Evolutionary conservation across 2,888 invertebrate species (phyloP), one percentile per base, ranked within the genome.

Genomic region (Melieria omissa): DNA sequence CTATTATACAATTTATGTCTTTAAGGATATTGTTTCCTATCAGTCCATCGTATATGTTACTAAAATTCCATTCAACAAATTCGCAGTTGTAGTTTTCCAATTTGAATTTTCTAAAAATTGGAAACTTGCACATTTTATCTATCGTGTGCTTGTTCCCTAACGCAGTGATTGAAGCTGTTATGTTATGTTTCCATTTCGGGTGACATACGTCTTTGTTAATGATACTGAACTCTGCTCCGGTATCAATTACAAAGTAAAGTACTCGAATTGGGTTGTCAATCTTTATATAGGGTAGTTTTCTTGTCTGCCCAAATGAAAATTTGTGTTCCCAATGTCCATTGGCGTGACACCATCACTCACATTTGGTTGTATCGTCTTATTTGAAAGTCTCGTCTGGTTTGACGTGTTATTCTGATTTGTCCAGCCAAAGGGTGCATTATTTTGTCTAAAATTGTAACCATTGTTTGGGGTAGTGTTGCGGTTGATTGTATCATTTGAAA

Each of bases 181-280:
- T 46, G 12, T 72, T 4, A 49, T 45, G 44, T n/a, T 66, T 76
- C 62, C 69, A 70, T 62, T 73, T 73, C 9, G 73, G 73, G 63
- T 70, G 46, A 16, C 74, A 73, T 3, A 76, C 5, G 4, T 75
- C 70, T 65, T 71, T 44, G 60, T 65, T 76, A 41, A 71, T 75
- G 14, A 74, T 65, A 68, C 71, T 74, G 60, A 75, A 74, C 46
- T 76, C 74, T 10, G 75, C 74, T 73, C 71, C 75, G 58, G 74
- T 76, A 67, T 75, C 73, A 42, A 76, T 71, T 41, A 76, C 74
- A 57, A 74, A 74, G 9, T 65, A 47, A 14, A 73, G 69, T 12
- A 68, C 58, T 58, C 49, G 72, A 52, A 54, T 54, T 4, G 66
- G 60, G n/a, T n/a, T n/a, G 45, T 29, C n/a, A n/a, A n/a, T n/a